Evolutionary conservation across 64 coral and sea anemone genomes (phyloP).

Genomic region (Montipora efflorescens): DNA sequence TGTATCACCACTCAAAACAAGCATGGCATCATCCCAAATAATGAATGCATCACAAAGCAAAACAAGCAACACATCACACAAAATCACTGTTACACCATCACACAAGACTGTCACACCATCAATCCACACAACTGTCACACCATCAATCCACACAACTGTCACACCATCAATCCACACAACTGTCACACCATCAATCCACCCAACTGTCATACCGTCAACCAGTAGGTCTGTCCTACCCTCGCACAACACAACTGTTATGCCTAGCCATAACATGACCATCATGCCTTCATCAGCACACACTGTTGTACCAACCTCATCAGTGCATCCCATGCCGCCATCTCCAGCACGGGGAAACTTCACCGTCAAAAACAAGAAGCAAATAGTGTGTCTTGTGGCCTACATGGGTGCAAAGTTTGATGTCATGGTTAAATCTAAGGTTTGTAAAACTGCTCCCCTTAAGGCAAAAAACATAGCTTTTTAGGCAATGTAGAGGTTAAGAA

Average conservation of each 20-base stretch:
- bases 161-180: neutral
- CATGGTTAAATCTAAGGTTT: neutral
- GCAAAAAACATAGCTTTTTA: too few species aligned
- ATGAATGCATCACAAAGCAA: neutral
- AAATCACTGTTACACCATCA: neutral
- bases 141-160: neutral
- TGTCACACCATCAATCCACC: neutral
- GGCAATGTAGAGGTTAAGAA: too few species aligned
- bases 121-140: neutral
- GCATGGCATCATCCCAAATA: neutral
- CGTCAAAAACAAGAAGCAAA: conserved; percentile 3
- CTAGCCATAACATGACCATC: conserved; percentile 6
- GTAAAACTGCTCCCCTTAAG: neutral
- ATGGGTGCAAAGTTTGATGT: conserved; percentile 25
- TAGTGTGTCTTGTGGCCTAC: conserved; percentile 17
- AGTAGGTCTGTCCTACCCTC: neutral
- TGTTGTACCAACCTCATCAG: conserved; percentile 2
- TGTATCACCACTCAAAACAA: neutral
- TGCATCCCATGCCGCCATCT: conserved; percentile 8
- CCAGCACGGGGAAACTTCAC: conserved; percentile 30
- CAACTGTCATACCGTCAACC: neutral
- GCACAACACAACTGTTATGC: neutral
- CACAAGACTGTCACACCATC: neutral
- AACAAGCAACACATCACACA: neutral
- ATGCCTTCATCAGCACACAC: neutral